A percentile compares a stretch with the other conserved stretches of the same genome.
Evolutionary conservation across 2,888 invertebrate genomes (phyloP).

Genomic region (Podabrus alpinus): DNA sequence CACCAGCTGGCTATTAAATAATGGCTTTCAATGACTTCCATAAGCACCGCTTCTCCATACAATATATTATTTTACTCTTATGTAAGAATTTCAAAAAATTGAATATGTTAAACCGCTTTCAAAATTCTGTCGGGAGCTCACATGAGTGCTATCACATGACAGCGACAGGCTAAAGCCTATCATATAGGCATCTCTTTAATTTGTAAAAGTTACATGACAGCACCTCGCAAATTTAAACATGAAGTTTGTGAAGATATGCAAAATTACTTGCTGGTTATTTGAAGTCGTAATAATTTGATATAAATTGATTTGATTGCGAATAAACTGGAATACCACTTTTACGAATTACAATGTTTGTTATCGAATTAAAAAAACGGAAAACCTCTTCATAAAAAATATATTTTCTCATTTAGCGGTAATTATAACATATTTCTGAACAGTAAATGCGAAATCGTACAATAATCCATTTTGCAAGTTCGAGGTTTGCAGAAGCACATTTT

Average conservation of each 20-base stretch:
- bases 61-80: no score
- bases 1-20: no score
- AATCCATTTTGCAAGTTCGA: not conserved
- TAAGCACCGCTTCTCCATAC: no score
- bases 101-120: not conserved
- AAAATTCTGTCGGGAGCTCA: not conserved
- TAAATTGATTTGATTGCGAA: not conserved
- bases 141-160: not conserved
- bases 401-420: not conserved
- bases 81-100: no score
- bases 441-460: not conserved
- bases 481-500: not conserved
- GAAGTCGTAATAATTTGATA: not conserved
- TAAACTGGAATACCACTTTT: not conserved
- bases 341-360: not conserved
- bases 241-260: not conserved
- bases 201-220: not conserved
- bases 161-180: no score
- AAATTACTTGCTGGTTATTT: not conserved
- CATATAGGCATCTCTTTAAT: not conserved
- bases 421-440: not conserved
- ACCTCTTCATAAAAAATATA: not conserved
- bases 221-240: not conserved
- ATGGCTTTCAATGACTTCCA: no score
- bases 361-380: not conserved